These are phyloP conservation scores for Dolichotis patagonum DNA, from an alignment of 2,113 vertebrate species.

Conservation along the genomic window DNA sequence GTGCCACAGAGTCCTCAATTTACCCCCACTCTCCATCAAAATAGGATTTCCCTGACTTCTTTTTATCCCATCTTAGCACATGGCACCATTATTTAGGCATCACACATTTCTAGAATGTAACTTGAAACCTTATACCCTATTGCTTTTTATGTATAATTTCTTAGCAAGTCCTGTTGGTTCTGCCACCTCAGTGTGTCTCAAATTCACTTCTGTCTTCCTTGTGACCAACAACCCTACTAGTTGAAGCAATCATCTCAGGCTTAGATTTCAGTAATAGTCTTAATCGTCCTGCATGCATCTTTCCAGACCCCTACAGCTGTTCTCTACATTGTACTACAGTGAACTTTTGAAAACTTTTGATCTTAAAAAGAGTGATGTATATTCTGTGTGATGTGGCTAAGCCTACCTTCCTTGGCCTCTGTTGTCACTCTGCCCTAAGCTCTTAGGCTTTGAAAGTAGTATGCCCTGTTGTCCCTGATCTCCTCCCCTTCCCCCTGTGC, in stretches of 20 bases:
- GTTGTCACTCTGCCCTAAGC: background rate
- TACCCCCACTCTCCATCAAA: background rate
- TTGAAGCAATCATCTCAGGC: background rate
- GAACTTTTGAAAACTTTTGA: background rate
- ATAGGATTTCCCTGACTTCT: background rate
- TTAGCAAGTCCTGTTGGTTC: background rate
- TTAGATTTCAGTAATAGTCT: background rate
- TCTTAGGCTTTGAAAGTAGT: background rate
- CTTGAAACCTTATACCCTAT: background rate
- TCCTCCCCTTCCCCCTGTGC: too few relatives aligned
- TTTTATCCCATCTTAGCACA: background rate
- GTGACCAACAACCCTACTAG: background rate
- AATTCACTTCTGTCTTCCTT: background rate
- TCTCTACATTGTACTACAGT: background rate
- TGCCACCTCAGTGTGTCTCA: background rate
- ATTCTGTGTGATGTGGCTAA: background rate
- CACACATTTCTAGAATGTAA: background rate
- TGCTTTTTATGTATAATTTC: background rate
- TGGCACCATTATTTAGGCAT: background rate
- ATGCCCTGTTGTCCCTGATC: background rate
- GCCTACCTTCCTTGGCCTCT: background rate
- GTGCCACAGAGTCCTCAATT: background rate
- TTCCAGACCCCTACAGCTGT: background rate
- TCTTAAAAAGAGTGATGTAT: background rate
- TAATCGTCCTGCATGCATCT: background rate